Evolutionary conservation across 2,888 invertebrate genomes (phyloP), one percentile per base, ranked within the genome.

Genomic region (Philereme transversata): DNA sequence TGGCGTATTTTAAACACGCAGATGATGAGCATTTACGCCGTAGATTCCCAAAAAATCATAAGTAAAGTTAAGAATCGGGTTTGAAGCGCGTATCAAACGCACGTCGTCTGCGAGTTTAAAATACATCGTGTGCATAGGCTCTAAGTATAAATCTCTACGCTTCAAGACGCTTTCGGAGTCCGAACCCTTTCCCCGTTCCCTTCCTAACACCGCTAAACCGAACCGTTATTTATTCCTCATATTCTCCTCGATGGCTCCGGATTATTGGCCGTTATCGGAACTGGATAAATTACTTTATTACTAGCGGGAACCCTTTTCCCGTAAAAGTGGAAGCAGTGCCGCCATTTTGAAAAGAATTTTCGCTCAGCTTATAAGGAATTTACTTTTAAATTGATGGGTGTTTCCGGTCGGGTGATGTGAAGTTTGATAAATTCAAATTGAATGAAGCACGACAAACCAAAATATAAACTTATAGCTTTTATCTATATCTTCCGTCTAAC

Each of bases 271-370:
- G 84, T 86, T 90, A 89, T 89, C 89, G 87, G 81, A 80, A 87
- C 81, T 86, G 87, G 87, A 87, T 90, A 89, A 88, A 90, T 90
- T 87, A 87, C 88, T 89, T 87, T 87, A 88, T 90, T 87, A 87
- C 88, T 78, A 79, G 79, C 78, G 77, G 72, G 74, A 77, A 84
- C 83, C 87, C 87, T 86, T 84, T 86, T 78, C 50, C 73, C 69
- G 79, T 74, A 76, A 82, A 82, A 82, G 76, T 78, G 77, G 72
- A 63, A 80, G 78, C 81, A 73, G 70, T 77, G 72, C 66, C 77
- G 83, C 81, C 79, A 84, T 87, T 86, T 81, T 82, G 82, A 84
- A 86, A 84, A 81, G 81, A 82, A 84, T 83, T 82, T 77, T 74
- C 77, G 76, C 76, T 78, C 75, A 79, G 78, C 79, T 78, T 77